phyloP scores from a whole-genome alignment of 2,113 vertebrate species.

The Thamnaconus septentrionalis region DNA sequence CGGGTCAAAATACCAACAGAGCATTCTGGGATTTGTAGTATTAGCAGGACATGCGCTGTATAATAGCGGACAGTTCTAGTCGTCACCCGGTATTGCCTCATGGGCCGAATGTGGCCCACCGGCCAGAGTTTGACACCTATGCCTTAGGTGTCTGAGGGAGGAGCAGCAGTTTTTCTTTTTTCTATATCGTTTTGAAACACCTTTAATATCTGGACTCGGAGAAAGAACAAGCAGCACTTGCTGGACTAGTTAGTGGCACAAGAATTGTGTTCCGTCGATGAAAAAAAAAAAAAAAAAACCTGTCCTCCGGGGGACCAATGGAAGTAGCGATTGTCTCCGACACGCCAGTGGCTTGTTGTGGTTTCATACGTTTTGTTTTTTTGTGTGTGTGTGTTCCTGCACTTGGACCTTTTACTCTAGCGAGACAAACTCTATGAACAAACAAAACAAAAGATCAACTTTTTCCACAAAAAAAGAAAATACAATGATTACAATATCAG shows the following conservation, averaged over 20 bases:
- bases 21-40: too few relatives aligned
- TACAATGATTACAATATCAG: conserved; percentile 94
- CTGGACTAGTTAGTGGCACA: conserved; percentile 25
- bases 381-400: conserved; percentile 87
- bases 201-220: too few relatives aligned
- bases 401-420: conserved; percentile 81
- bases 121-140: too few relatives aligned
- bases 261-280: conserved; percentile 4
- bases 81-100: too few relatives aligned
- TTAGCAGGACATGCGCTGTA: too few relatives aligned
- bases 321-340: conserved; percentile 73
- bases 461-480: conserved; percentile 81
- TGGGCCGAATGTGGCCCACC: too few relatives aligned
- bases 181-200: too few relatives aligned
- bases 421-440: conserved; percentile 83
- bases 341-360: conserved; percentile 90
- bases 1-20: too few relatives aligned
- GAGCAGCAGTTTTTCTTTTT: too few relatives aligned
- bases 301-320: conserved; percentile 20
- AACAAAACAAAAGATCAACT: conserved; percentile 96
- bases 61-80: too few relatives aligned
- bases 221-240: background rate
- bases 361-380: conserved; percentile 84
- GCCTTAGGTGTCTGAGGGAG: too few relatives aligned
- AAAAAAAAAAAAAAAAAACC: conserved; percentile 16